These are phyloP conservation scores for Crocidura indochinensis DNA, from an alignment of 2,797 vertebrate species.

Conservation along the genomic window DNA sequence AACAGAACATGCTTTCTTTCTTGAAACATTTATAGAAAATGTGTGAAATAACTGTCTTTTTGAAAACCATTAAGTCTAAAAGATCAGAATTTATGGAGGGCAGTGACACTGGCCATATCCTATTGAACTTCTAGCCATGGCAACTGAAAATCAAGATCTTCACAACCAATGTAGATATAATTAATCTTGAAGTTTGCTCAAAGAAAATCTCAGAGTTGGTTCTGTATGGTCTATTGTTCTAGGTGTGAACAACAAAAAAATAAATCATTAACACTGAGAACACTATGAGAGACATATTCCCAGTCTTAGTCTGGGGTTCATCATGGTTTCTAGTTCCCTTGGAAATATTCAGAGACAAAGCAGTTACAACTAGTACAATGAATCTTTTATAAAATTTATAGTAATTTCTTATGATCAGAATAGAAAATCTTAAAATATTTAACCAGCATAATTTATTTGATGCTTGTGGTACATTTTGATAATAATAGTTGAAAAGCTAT, in stretches of 20 bases:
- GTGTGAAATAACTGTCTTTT: background rate
- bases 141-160: background rate
- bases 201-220: background rate
- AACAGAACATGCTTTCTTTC: background rate
- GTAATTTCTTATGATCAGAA: background rate
- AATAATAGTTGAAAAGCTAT: background rate
- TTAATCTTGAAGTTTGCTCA: slow-evolving; percentile 19
- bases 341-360: background rate
- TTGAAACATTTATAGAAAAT: background rate
- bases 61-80: background rate
- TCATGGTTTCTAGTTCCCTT: background rate
- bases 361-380: background rate
- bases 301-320: background rate
- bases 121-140: background rate
- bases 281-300: background rate
- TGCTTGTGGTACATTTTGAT: background rate
- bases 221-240: background rate
- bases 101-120: background rate
- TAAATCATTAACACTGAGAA: background rate
- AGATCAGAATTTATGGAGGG: background rate
- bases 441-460: background rate
- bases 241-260: background rate
- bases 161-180: background rate
- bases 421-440: background rate
- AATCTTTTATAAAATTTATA: background rate